Evolutionary conservation across 2,797 vertebrate genomes (phyloP).

Genomic region (Monodelphis domestica): DNA sequence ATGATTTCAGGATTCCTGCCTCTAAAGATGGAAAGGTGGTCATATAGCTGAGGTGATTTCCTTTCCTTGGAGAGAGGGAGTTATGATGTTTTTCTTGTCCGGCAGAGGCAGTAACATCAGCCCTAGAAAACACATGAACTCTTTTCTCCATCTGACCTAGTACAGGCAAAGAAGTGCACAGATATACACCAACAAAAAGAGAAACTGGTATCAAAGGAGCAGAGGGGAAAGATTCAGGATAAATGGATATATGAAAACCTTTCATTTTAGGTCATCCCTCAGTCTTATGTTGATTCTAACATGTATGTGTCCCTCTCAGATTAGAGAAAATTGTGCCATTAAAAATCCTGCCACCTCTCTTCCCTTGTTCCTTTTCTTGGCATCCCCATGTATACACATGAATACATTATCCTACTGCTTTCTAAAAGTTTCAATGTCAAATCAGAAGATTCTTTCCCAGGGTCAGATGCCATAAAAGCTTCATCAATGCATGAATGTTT

Average conservation of each 20-base stretch:
- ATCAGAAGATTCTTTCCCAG: neutral
- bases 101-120: neutral
- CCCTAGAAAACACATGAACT: slow-evolving; percentile 3
- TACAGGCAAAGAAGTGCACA: neutral
- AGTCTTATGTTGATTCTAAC: neutral
- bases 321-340: neutral
- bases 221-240: neutral
- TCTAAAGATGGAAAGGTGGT: neutral
- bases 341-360: neutral
- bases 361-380: neutral
- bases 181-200: neutral
- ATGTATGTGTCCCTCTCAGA: neutral
- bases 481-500: neutral
- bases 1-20: neutral
- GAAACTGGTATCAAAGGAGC: neutral
- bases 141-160: neutral
- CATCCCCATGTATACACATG: neutral
- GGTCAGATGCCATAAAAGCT: neutral
- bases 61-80: slow-evolving; percentile 1
- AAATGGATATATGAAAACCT: neutral
- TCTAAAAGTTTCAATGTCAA: neutral
- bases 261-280: neutral
- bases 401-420: neutral
- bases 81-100: neutral
- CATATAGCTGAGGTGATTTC: neutral